phyloP scores from a whole-genome alignment of 2,888 invertebrate genomes.

The Nomada fucata region DNA sequence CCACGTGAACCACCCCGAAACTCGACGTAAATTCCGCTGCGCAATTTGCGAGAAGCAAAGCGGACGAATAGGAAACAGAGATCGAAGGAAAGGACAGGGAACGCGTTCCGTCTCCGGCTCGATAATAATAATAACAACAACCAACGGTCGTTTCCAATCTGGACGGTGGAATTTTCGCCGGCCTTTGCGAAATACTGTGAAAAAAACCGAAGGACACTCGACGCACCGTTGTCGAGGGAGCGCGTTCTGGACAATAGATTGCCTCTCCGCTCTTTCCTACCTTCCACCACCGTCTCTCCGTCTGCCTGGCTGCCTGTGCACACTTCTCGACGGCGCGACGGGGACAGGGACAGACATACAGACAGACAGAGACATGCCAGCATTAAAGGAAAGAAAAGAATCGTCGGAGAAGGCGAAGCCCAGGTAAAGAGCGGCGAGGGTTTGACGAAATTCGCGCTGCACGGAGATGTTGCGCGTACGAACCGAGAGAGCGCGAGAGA shows the following conservation, averaged over 20 bases:
- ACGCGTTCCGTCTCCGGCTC: not conserved
- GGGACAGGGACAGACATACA: not conserved
- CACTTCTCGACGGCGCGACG: not conserved
- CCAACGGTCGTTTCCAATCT: no score
- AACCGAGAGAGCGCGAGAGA: slow-evolving; percentile 7
- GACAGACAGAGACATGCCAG: not conserved
- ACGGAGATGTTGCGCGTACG: not conserved
- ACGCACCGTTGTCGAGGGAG: slow-evolving; percentile 10
- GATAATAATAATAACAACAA: no score
- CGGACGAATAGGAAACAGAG: not conserved
- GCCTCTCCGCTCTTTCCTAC: slow-evolving; percentile 30
- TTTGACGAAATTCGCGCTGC: not conserved
- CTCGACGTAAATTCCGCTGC: not conserved
- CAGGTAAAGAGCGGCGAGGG: not conserved
- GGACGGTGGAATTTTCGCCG: slow-evolving; percentile 41
- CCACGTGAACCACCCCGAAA: not conserved
- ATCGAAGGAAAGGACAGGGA: not conserved
- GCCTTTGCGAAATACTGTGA: slow-evolving; percentile 42
- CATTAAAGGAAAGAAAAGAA: slow-evolving; percentile 18
- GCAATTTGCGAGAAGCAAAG: not conserved
- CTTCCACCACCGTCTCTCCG: not conserved
- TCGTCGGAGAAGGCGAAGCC: no score
- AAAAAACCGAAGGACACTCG: slow-evolving; percentile 57
- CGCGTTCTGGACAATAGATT: slow-evolving; percentile 45
- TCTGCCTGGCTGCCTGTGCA: not conserved